phyloP scores from a whole-genome alignment of 2,797 vertebrate genomes.

The Caiman crocodilus region DNA sequence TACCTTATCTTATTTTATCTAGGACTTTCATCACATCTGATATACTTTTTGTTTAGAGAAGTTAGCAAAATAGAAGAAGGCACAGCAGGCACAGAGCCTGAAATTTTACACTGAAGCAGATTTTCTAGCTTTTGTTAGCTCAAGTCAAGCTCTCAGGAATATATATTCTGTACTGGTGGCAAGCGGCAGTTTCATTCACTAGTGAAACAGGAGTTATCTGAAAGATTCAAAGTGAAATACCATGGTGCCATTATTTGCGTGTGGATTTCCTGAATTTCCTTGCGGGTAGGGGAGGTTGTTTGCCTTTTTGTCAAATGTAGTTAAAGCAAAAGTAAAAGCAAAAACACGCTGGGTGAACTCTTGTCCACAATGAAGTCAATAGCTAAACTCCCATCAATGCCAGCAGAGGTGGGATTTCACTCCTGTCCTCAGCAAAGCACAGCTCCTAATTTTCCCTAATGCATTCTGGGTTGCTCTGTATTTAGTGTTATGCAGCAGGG shows the following conservation, averaged over 20 bases:
- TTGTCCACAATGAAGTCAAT: not conserved
- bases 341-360: not conserved
- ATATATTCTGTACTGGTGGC: not conserved
- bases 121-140: constrained; percentile 23
- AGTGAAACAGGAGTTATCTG: not conserved
- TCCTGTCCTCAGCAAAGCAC: not conserved
- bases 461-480: too few species aligned
- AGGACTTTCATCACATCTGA: not conserved
- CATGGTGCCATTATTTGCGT: not conserved
- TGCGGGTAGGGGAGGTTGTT: not conserved
- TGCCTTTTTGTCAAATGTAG: not conserved
- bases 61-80: not conserved
- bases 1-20: constrained; percentile 17
- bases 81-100: constrained; percentile 13
- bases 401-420: not conserved
- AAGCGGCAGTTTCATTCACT: not conserved
- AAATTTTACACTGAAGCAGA: constrained; percentile 46
- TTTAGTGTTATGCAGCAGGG: too few species aligned
- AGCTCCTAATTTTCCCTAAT: too few species aligned
- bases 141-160: constrained; percentile 30
- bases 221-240: not conserved
- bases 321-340: not conserved
- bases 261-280: not conserved
- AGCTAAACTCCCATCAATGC: not conserved
- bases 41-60: not conserved